Conservation (phyloP, 1,140 invertebrate species). For the Aphidius ervi region DNA sequence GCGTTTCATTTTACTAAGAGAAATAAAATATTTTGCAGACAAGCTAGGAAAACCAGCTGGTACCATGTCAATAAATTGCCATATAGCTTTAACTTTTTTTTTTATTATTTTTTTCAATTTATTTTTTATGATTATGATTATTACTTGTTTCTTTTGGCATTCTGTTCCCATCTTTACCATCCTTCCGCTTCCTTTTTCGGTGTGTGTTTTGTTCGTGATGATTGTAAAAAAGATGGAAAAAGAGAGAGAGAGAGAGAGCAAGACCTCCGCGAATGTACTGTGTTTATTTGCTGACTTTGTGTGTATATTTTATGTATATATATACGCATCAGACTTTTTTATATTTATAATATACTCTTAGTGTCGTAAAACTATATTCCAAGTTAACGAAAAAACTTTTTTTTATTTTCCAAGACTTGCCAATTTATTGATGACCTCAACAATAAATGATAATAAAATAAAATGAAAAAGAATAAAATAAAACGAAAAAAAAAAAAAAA, state of each 20-base stretch:
- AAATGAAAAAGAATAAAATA: neutral
- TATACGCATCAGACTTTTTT: no score
- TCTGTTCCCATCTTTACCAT: neutral
- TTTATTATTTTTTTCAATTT: constrained; percentile 7
- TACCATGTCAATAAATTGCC: constrained; percentile 26
- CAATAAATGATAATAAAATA: no score
- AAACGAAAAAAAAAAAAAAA: constrained; percentile 14
- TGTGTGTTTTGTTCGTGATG: neutral
- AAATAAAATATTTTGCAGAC: constrained; percentile 19
- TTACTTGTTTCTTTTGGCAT: constrained; percentile 3
- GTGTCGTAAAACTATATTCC: no score
- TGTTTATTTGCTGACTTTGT: no score
- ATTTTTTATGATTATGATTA: constrained; percentile 12
- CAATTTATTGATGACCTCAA: no score
- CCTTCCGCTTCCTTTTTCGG: constrained; percentile 17
- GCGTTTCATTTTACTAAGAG: constrained; percentile 29
- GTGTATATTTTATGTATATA: no score
- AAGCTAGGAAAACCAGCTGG: constrained; percentile 26
- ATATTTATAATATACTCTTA: no score
- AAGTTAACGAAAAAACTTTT: no score
- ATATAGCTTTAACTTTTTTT: constrained; percentile 14
- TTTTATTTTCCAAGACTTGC: no score
- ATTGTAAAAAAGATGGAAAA: no score
- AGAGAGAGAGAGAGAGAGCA: no score
- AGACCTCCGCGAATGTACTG: no score